Conservation (phyloP, 1,140 invertebrate genomes). For the Bombus waltoni region DNA sequence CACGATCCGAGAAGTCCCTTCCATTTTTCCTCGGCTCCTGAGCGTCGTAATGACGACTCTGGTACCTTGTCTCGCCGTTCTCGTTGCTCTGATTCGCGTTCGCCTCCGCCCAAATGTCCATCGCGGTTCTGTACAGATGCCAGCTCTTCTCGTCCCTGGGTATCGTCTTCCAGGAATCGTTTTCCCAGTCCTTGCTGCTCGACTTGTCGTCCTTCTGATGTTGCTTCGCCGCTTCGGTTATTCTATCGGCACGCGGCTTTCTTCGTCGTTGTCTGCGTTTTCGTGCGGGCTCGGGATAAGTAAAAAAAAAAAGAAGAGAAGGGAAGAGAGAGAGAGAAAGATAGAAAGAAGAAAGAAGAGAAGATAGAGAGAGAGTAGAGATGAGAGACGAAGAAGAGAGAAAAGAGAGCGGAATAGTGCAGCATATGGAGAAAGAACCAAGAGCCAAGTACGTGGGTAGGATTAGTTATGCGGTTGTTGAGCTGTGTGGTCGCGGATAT, state of each 20-base stretch:
- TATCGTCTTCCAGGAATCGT: constrained; percentile 82
- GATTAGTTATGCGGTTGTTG: constrained; percentile 47
- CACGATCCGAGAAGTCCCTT: constrained; percentile 60
- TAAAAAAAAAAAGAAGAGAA: constrained; percentile 68
- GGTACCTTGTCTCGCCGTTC: constrained; percentile 66
- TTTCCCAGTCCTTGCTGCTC: constrained; percentile 77
- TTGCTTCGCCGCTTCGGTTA: constrained; percentile 61
- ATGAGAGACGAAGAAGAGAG: background rate
- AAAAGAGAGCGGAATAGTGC: constrained; percentile 38
- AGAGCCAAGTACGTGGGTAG: constrained; percentile 39
- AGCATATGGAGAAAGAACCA: constrained; percentile 25
- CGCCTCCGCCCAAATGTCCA: constrained; percentile 81
- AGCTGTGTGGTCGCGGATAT: constrained; percentile 34
- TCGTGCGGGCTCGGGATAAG: constrained; percentile 71
- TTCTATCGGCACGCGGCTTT: constrained; percentile 76
- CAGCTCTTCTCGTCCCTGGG: constrained; percentile 81
- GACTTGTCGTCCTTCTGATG: constrained; percentile 66
- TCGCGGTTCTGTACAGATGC: constrained; percentile 81
- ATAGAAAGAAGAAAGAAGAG: background rate
- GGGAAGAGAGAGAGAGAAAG: background rate
- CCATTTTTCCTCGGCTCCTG: constrained; percentile 64
- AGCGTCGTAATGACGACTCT: constrained; percentile 58
- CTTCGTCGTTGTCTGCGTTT: constrained; percentile 80
- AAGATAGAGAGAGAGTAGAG: constrained; percentile 52
- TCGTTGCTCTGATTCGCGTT: constrained; percentile 67